A percentile compares a stretch with the other conserved stretches of the same genome.
phyloP scores from a whole-genome alignment of 2,888 invertebrate species.

The Empis stercorea region DNA sequence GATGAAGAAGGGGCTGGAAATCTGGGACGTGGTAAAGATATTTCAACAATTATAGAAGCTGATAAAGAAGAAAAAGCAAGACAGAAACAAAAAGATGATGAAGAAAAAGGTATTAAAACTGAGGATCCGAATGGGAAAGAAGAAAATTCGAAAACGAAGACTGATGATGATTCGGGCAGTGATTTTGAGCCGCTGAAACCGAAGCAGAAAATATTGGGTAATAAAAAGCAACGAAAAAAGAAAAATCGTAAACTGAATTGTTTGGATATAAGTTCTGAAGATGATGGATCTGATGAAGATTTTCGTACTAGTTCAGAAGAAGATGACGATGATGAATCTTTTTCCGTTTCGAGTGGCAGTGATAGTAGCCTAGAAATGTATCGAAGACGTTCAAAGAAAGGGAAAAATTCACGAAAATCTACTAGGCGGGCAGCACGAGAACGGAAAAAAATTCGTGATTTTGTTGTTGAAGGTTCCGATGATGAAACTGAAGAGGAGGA shows the following conservation, averaged over 20 bases:
- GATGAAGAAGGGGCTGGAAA: conserved; percentile 68
- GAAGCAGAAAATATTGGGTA: conserved; percentile 16
- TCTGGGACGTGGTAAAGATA: conserved; percentile 79
- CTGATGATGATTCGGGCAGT: conserved; percentile 28
- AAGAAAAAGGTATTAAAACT: conserved; percentile 18
- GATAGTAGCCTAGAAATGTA: conserved; percentile 39
- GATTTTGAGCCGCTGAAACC: conserved; percentile 26
- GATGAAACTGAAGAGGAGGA: conserved; percentile 34
- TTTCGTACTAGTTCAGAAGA: conserved; percentile 59
- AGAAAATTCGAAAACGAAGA: conserved; percentile 1
- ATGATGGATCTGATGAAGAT: conserved; percentile 80
- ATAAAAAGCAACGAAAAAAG: conserved; percentile 35
- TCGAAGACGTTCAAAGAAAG: conserved; percentile 37
- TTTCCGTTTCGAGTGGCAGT: conserved; percentile 44
- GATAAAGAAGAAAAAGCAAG: conserved; percentile 52
- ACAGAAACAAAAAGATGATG: conserved; percentile 18
- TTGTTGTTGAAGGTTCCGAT: conserved; percentile 44
- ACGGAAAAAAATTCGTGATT: conserved; percentile 31
- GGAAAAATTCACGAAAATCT: conserved; percentile 37
- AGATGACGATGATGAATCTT: conserved; percentile 43
- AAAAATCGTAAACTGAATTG: conserved; percentile 67
- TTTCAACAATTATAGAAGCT: conserved; percentile 74
- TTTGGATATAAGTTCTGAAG: conserved; percentile 68
- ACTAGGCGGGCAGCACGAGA: conserved; percentile 38
- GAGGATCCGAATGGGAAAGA: conserved; percentile 18